Conservation (phyloP, 2,797 vertebrate species). For the Gallinago solitaria region DNA sequence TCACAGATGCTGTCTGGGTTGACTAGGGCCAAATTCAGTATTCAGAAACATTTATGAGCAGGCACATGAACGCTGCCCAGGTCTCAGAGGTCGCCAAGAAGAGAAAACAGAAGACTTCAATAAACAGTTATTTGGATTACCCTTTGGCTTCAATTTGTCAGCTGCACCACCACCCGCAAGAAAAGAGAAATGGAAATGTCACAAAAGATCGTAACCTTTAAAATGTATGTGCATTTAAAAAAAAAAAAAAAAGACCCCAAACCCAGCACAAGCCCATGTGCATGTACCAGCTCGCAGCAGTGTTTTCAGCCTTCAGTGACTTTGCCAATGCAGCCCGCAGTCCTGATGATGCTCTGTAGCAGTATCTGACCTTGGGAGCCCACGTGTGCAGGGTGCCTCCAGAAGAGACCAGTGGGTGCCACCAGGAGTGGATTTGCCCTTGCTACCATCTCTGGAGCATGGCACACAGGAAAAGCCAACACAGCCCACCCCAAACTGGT, state of each 20-base stretch:
- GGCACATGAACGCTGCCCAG: background rate
- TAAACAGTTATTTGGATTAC: background rate
- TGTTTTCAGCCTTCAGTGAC: background rate
- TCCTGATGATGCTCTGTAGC: background rate
- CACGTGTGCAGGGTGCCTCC: background rate
- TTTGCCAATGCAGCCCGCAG: background rate
- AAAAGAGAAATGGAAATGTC: slow-evolving; percentile 22
- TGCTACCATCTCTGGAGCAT: background rate
- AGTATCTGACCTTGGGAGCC: background rate
- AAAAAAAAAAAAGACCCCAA: background rate
- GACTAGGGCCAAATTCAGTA: background rate
- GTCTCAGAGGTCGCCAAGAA: background rate
- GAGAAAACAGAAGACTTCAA: background rate
- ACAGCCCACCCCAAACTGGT: background rate
- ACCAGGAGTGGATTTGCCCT: background rate
- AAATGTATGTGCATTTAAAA: background rate
- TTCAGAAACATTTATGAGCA: background rate
- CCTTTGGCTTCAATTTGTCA: background rate
- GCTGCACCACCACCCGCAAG: background rate
- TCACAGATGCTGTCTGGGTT: background rate
- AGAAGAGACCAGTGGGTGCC: background rate
- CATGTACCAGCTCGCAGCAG: background rate
- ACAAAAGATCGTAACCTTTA: slow-evolving; percentile 40
- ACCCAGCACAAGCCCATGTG: background rate
- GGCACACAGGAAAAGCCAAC: background rate